phyloP scores from a whole-genome alignment of 2,888 invertebrate species.

The Abscondita cerata region DNA sequence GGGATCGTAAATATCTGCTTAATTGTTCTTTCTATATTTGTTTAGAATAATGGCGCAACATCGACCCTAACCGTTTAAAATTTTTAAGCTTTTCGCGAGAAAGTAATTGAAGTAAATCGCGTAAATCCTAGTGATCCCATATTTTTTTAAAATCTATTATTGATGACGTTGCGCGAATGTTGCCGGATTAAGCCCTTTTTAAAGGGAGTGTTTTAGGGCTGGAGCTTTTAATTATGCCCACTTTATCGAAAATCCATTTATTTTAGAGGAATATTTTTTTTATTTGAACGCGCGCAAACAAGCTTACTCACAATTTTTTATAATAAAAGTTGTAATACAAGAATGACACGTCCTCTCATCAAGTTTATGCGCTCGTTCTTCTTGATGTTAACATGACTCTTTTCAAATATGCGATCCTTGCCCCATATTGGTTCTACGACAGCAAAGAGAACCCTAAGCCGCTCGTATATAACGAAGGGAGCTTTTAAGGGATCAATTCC shows the following conservation, averaged over 20 bases:
- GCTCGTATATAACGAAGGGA: slow-evolving; percentile 36
- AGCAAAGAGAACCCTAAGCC: slow-evolving; percentile 34
- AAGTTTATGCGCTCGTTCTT: slow-evolving; percentile 33
- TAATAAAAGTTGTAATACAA: slow-evolving; percentile 33
- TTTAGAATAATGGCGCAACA: no score
- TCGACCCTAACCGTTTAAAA: no score
- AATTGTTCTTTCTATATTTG: no score
- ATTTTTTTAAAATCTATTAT: no score
- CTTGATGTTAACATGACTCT: slow-evolving; percentile 35
- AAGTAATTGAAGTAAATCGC: no score
- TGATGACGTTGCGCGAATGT: no score
- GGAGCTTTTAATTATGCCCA: slow-evolving; percentile 55
- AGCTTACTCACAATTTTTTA: slow-evolving; percentile 20
- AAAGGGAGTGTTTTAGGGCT: slow-evolving; percentile 44
- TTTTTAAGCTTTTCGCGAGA: no score
- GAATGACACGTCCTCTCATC: slow-evolving; percentile 34
- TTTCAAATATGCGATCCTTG: slow-evolving; percentile 35
- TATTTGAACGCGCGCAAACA: background rate
- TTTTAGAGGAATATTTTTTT: no score
- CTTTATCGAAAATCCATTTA: no score
- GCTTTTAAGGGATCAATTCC: slow-evolving; percentile 29
- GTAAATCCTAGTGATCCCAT: no score
- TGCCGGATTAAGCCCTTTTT: no score
- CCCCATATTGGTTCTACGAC: slow-evolving; percentile 33
- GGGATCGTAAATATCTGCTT: no score